Conservation (phyloP, 2,797 vertebrate species). For the Octomys mimax region DNA sequence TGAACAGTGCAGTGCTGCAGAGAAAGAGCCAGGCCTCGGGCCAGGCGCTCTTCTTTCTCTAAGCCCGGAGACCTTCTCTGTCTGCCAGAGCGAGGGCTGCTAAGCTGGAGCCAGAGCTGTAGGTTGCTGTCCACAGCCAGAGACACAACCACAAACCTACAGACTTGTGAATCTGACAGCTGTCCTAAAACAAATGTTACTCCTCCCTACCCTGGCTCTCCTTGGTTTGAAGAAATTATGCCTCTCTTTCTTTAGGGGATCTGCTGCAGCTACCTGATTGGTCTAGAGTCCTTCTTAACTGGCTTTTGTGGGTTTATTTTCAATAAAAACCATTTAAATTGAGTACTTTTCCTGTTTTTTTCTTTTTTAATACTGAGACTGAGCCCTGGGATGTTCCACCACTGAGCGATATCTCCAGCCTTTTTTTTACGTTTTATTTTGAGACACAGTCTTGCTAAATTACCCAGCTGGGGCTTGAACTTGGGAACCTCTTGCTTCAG, state of each 20-base stretch:
- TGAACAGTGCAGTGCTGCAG: neutral
- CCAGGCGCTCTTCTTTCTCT: neutral
- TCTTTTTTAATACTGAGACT: neutral
- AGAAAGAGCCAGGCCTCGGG: neutral
- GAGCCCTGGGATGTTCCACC: neutral
- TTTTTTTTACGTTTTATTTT: neutral
- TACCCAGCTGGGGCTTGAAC: neutral
- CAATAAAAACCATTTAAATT: constrained; percentile 51
- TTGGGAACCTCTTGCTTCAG: neutral
- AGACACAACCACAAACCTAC: neutral
- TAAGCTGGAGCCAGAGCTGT: constrained; percentile 16
- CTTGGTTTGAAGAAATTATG: constrained; percentile 14
- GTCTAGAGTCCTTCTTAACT: constrained; percentile 56
- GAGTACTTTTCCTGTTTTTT: neutral
- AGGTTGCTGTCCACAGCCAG: constrained; percentile 26
- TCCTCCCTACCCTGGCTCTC: neutral
- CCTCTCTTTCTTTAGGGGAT: neutral
- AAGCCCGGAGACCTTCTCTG: neutral
- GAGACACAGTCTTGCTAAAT: neutral
- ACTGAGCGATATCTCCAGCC: neutral
- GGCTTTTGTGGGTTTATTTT: constrained; percentile 54
- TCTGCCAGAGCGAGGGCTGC: constrained; percentile 21
- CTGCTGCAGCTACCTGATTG: neutral
- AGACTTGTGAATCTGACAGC: constrained; percentile 6
- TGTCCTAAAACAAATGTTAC: constrained; percentile 29